phyloP scores from a whole-genome alignment of 2,888 invertebrate species.

The Anagyrus pseudococci region DNA sequence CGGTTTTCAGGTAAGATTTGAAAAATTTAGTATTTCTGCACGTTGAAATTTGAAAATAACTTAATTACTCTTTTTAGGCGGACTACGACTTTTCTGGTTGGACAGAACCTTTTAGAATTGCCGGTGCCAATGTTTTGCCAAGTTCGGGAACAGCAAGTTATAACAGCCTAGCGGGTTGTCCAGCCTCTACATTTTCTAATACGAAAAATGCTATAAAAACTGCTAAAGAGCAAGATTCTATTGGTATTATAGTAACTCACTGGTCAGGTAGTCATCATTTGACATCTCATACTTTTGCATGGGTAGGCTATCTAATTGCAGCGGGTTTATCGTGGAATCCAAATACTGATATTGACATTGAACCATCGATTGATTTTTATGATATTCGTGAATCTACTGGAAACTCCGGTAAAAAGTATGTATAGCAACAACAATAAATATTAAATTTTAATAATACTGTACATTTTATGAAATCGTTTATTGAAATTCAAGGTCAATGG shows the following conservation, averaged over 20 bases:
- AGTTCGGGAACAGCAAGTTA: conserved; percentile 70
- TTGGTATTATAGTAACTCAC: conserved; percentile 66
- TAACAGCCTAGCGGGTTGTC: conserved; percentile 69
- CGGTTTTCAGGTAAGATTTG: conserved; percentile 65
- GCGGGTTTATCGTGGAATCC: conserved; percentile 69
- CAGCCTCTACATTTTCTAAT: conserved; percentile 67
- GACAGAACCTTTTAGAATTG: conserved; percentile 62
- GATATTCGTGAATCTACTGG: conserved; percentile 48
- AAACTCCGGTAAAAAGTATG: conserved; percentile 45
- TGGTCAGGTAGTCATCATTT: conserved; percentile 69
- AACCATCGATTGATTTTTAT: conserved; percentile 49
- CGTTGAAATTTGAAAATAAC: no score
- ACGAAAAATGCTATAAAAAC: conserved; percentile 66
- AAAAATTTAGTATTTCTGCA: no score
- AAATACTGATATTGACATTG: conserved; percentile 57
- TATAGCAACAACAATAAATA: not conserved
- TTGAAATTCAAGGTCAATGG: conserved; percentile 55
- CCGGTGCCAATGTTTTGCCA: conserved; percentile 63
- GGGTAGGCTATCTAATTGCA: conserved; percentile 67
- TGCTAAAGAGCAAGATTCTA: conserved; percentile 62
- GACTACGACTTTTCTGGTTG: conserved; percentile 65
- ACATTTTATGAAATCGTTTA: not conserved
- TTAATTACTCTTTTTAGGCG: conserved; percentile 54
- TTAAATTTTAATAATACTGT: conserved; percentile 2
- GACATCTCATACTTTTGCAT: conserved; percentile 67